A percentile compares a stretch with the other conserved stretches of the same genome.
Evolutionary conservation across 2,888 invertebrate genomes (phyloP).

Genomic region (Rhorus exstirpatorius): DNA sequence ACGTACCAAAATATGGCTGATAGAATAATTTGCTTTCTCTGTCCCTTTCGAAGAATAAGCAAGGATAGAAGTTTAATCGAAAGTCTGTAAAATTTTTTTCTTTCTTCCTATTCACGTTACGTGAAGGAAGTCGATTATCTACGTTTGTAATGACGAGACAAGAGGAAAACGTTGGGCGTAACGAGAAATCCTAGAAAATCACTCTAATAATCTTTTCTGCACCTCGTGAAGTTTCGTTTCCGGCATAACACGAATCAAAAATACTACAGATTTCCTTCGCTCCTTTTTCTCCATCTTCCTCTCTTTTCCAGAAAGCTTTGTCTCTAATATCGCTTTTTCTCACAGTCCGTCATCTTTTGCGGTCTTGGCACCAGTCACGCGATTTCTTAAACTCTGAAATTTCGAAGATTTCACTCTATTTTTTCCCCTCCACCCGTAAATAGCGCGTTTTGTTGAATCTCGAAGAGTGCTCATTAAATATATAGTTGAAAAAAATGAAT

Average conservation of each 20-base stretch:
- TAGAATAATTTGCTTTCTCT: no score
- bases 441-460: constrained; percentile 35
- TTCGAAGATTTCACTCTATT: constrained; percentile 39
- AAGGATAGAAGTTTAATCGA: no score
- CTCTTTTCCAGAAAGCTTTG: constrained; percentile 16
- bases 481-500: constrained; percentile 35
- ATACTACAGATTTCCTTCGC: constrained; percentile 8
- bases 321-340: constrained; percentile 59
- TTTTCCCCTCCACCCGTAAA: constrained; percentile 35
- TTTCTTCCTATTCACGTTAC: not conserved
- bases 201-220: constrained; percentile 41
- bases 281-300: constrained; percentile 6
- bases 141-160: not conserved
- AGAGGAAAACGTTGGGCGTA: constrained; percentile 32
- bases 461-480: constrained; percentile 50
- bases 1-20: no score
- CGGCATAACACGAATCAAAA: constrained; percentile 46
- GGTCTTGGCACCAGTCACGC: constrained; percentile 59
- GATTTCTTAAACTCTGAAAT: constrained; percentile 58
- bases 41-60: no score
- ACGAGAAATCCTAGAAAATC: constrained; percentile 19
- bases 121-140: constrained; percentile 35
- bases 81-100: constrained; percentile 14
- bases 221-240: constrained; percentile 33
- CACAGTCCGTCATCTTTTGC: constrained; percentile 65